Evolutionary conservation across 2,797 vertebrate genomes (phyloP).

Genomic region (Malacoraja senta): DNA sequence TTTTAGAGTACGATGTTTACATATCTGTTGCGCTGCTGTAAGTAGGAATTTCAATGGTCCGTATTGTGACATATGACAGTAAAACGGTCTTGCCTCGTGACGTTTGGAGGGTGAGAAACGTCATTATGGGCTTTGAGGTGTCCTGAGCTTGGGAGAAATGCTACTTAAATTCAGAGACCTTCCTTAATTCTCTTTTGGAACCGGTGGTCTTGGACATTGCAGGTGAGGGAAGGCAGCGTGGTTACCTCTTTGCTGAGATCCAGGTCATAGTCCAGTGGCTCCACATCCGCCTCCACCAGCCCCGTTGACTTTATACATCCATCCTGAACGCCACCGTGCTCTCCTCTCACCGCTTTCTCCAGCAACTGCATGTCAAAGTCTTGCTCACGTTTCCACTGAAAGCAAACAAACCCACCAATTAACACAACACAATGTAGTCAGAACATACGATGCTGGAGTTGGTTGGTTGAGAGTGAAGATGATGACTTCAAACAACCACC

Average conservation of each 20-base stretch:
- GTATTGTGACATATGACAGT: too few relatives aligned
- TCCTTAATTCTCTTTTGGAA: neutral
- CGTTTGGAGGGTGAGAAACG: neutral
- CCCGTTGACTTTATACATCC: constrained; percentile 59
- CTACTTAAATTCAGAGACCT: neutral
- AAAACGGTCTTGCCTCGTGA: too few relatives aligned
- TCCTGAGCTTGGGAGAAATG: neutral
- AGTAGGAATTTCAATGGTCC: too few relatives aligned
- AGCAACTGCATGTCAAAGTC: constrained; percentile 97
- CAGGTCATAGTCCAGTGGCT: constrained; percentile 81
- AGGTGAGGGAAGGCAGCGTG: neutral
- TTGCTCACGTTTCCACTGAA: constrained; percentile 95
- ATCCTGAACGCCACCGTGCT: constrained; percentile 65
- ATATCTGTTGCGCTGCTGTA: too few relatives aligned
- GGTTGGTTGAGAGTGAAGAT: too few relatives aligned
- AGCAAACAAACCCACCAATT: constrained; percentile 48
- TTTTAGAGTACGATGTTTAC: too few relatives aligned
- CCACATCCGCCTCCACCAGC: constrained; percentile 71
- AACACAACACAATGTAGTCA: constrained; percentile 40
- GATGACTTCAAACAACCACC: too few relatives aligned
- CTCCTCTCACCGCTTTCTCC: constrained; percentile 77
- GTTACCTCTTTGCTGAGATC: constrained; percentile 91
- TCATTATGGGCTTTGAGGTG: neutral
- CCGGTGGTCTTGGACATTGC: neutral
- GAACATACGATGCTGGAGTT: constrained; percentile 38